These are phyloP conservation scores for Siniperca knerii DNA, from an alignment of 2,113 vertebrate species.

Conservation along the genomic window DNA sequence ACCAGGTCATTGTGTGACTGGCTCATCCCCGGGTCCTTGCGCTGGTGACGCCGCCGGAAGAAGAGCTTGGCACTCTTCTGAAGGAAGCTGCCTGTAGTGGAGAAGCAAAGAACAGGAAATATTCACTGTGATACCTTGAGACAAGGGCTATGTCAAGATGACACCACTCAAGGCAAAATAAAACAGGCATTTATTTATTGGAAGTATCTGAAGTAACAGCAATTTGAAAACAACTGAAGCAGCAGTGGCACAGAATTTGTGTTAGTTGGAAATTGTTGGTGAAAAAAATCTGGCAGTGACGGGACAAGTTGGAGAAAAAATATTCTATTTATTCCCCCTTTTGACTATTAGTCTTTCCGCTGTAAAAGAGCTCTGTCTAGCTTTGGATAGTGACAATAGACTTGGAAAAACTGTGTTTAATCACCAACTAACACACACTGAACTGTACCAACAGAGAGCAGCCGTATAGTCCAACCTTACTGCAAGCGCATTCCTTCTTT, in stretches of 20 bases:
- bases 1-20: constrained; percentile 97
- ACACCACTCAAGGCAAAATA: not conserved
- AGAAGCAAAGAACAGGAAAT: constrained; percentile 4
- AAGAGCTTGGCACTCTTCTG: constrained; percentile 94
- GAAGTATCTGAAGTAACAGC: not conserved
- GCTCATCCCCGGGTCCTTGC: constrained; percentile 97
- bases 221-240: not conserved
- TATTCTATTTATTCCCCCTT: not conserved
- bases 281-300: constrained; percentile 1
- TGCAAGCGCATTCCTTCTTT: constrained; percentile 12
- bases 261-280: constrained; percentile 46
- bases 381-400: not conserved
- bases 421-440: constrained; percentile 36
- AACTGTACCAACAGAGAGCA: constrained; percentile 15
- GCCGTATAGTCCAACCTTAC: not conserved
- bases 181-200: not conserved
- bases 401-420: not conserved
- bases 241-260: constrained; percentile 16
- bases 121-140: not conserved
- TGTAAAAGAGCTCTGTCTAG: not conserved
- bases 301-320: not conserved
- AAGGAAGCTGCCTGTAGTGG: constrained; percentile 89
- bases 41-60: constrained; percentile 93
- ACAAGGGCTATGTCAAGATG: not conserved
- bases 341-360: not conserved